A percentile compares a stretch with the other conserved stretches of the same genome.
Evolutionary conservation across 2,113 vertebrate species (phyloP).

Genomic region (Ictalurus furcatus): DNA sequence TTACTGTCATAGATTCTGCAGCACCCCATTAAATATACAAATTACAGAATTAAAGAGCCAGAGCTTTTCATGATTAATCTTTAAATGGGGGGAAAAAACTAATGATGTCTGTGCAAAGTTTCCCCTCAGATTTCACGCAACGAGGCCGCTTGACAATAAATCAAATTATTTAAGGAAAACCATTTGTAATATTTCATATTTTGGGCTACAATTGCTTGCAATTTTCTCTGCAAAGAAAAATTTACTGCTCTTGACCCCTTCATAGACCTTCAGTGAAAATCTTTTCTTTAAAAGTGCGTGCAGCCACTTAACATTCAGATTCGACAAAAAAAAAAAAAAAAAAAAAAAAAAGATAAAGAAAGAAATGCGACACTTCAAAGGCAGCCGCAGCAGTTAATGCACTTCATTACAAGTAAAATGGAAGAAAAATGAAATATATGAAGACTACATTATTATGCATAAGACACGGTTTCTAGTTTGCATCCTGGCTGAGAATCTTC

Average conservation of each 20-base stretch:
- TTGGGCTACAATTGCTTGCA: conserved; percentile 53
- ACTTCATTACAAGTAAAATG: not conserved
- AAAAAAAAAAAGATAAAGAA: not conserved
- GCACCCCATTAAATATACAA: conserved; percentile 99
- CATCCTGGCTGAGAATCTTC: conserved; percentile 2
- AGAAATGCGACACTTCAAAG: conserved; percentile 19
- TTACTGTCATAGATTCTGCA: conserved; percentile 99
- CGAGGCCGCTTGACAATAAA: conserved; percentile 94
- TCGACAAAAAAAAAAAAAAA: too few species aligned
- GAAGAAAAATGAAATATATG: not conserved
- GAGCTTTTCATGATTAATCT: conserved; percentile 99
- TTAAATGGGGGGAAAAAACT: conserved; percentile 98
- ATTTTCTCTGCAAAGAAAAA: not conserved
- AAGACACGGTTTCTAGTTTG: conserved; percentile 5
- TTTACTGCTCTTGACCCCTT: conserved; percentile 33
- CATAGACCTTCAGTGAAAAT: not conserved
- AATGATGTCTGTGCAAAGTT: conserved; percentile 99
- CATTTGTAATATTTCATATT: conserved; percentile 84
- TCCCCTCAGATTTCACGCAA: conserved; percentile 95
- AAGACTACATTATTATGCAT: conserved; percentile 34
- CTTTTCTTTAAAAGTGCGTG: not conserved
- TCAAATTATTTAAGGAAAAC: conserved; percentile 91
- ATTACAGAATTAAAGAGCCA: conserved; percentile 99
- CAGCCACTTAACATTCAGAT: conserved; percentile 7
- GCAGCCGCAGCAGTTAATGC: not conserved